Evolutionary conservation across 2,113 vertebrate species (phyloP).

Genomic region (Edolisoma coerulescens): DNA sequence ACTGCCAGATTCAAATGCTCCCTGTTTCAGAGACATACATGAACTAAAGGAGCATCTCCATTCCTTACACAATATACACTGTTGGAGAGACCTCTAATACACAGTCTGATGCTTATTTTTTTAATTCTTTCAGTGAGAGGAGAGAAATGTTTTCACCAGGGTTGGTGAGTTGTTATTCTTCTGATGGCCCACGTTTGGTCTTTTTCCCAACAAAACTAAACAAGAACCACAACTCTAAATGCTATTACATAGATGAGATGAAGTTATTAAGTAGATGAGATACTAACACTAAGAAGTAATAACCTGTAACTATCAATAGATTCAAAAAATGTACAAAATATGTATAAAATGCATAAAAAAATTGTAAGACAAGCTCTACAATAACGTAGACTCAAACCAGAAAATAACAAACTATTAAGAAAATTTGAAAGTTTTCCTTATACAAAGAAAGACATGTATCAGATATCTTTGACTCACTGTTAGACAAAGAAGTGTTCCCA

Average conservation of each 20-base stretch:
- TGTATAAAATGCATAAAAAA: background rate
- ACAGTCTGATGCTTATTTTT: background rate
- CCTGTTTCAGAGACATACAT: background rate
- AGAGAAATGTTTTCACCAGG: background rate
- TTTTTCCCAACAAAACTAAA: background rate
- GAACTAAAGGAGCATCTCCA: background rate
- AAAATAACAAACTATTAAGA: background rate
- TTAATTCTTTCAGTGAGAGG: background rate
- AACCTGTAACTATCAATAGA: background rate
- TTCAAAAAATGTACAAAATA: background rate
- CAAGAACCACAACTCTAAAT: background rate
- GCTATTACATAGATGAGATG: background rate
- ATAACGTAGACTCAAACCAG: background rate
- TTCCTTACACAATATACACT: background rate
- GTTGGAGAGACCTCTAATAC: background rate
- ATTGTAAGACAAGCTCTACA: background rate
- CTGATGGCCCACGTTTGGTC: background rate
- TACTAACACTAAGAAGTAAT: background rate
- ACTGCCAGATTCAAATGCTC: background rate
- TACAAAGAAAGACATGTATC: background rate
- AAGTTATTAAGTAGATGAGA: background rate
- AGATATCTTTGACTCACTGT: background rate
- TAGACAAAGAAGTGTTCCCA: background rate
- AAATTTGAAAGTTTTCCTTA: background rate
- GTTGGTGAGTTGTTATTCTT: background rate